These are phyloP conservation scores for Coelogynopora nodosa DNA, from an alignment of 2,888 invertebrate species.

Conservation along the genomic window DNA sequence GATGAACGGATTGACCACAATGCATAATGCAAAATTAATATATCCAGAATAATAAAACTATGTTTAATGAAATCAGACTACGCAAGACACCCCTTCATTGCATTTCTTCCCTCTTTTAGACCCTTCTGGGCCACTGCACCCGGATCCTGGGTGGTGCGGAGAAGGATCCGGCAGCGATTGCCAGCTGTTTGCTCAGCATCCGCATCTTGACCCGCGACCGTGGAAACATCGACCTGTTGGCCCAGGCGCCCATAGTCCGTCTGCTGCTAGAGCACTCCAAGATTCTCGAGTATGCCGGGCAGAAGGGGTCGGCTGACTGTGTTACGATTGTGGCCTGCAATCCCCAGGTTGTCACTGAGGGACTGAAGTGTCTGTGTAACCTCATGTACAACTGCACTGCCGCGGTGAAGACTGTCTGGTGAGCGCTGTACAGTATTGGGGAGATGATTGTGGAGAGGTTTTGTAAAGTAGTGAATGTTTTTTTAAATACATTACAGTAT, in stretches of 20 bases:
- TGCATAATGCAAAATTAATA: background rate
- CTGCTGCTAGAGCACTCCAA: background rate
- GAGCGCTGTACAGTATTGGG: too few species aligned
- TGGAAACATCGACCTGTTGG: background rate
- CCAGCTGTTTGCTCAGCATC: background rate
- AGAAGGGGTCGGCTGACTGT: background rate
- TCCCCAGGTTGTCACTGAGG: background rate
- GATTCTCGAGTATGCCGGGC: background rate
- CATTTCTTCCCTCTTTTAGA: background rate
- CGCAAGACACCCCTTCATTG: too few species aligned
- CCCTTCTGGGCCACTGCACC: background rate
- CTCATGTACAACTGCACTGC: background rate
- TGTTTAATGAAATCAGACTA: too few species aligned
- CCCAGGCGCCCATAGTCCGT: background rate
- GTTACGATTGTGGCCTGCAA: background rate
- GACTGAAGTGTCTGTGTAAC: constrained; percentile 37
- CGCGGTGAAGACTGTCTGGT: background rate
- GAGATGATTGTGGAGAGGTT: too few species aligned
- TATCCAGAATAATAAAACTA: background rate
- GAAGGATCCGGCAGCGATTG: background rate
- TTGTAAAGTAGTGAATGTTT: too few species aligned
- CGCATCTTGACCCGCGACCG: background rate
- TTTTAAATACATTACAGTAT: too few species aligned
- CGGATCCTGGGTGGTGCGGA: background rate
- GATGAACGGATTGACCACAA: too few species aligned